A percentile compares a stretch with the other conserved stretches of the same genome.
Evolutionary conservation across 1,140 invertebrate species (phyloP).

Genomic region (Delia radicum): DNA sequence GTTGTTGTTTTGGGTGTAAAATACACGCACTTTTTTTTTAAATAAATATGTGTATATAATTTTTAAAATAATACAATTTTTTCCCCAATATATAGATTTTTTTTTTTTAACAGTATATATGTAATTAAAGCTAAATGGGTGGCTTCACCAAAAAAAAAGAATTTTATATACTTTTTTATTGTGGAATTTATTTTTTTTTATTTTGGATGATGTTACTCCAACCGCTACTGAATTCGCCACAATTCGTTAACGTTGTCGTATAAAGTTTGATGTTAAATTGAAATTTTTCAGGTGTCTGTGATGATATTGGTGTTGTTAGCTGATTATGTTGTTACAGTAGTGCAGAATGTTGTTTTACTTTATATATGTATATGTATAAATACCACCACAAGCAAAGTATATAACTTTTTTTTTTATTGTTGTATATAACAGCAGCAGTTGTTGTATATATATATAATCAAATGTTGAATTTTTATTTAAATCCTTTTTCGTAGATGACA

Average conservation of each 20-base stretch:
- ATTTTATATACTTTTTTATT: too few relatives aligned
- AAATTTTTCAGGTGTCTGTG: too few relatives aligned
- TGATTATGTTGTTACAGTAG: background rate
- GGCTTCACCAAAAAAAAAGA: too few relatives aligned
- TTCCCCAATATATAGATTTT: background rate
- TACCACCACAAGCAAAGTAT: background rate
- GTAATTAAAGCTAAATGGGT: too few relatives aligned
- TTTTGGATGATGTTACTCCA: background rate
- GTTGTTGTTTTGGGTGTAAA: background rate
- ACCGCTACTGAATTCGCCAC: too few relatives aligned
- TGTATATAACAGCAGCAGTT: background rate
- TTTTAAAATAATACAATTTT: background rate
- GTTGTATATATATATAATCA: background rate
- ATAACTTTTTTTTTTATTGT: background rate
- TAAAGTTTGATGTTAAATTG: too few relatives aligned
- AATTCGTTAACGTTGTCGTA: too few relatives aligned
- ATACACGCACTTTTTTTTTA: background rate
- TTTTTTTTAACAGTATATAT: too few relatives aligned
- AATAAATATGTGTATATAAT: background rate
- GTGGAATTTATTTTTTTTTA: too few relatives aligned
- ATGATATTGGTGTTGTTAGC: background rate
- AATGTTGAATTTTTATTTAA: background rate
- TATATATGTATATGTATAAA: background rate
- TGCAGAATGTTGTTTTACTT: background rate
- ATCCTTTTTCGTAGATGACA: background rate